phyloP scores from a whole-genome alignment of 1,140 invertebrate species.

The Eubasilissa regina region DNA sequence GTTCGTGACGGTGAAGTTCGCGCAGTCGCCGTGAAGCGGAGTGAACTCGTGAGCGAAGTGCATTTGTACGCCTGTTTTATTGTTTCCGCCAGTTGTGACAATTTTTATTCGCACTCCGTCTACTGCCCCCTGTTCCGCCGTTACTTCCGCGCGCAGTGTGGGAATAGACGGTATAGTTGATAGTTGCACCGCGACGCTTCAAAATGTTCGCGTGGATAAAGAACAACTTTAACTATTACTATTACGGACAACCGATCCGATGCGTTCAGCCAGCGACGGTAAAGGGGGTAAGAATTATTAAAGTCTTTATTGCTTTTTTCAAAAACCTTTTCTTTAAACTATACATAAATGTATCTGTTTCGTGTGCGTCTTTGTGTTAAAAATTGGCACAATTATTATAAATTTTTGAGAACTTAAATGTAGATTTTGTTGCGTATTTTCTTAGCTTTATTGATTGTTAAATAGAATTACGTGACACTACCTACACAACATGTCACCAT shows the following conservation, averaged over 20 bases:
- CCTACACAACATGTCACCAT: too few species aligned
- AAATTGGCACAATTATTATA: too few species aligned
- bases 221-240: slow-evolving; percentile 49
- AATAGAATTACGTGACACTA: too few species aligned
- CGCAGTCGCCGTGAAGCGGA: slow-evolving; percentile 35
- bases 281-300: slow-evolving; percentile 32
- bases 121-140: neutral
- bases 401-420: too few species aligned
- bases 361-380: too few species aligned
- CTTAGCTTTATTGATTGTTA: too few species aligned
- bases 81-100: slow-evolving; percentile 40
- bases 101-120: slow-evolving; percentile 28
- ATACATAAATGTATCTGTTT: too few species aligned
- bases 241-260: slow-evolving; percentile 42
- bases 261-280: neutral
- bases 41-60: slow-evolving; percentile 39
- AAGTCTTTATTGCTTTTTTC: too few species aligned
- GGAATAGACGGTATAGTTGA: neutral
- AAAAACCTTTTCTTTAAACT: too few species aligned
- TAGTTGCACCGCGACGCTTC: slow-evolving; percentile 26
- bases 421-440: too few species aligned
- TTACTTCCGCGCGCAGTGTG: slow-evolving; percentile 12
- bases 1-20: neutral
- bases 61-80: slow-evolving; percentile 28
- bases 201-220: slow-evolving; percentile 53